phyloP scores from a whole-genome alignment of 2,113 vertebrate genomes.

The Pluvianellus socialis region DNA sequence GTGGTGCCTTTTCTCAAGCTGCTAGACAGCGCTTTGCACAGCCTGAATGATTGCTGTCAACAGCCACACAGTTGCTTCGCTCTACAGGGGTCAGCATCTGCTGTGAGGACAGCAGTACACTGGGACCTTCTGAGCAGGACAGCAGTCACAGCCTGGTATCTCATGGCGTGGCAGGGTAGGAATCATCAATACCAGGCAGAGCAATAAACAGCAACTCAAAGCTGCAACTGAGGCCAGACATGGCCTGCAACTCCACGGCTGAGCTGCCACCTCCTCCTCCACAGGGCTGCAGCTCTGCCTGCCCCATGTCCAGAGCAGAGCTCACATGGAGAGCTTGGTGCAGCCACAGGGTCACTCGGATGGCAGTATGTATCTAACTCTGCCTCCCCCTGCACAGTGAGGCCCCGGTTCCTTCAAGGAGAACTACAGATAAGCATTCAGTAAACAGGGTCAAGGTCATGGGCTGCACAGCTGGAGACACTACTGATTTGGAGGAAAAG shows the following conservation, averaged over 20 bases:
- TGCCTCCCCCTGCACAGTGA: accelerated
- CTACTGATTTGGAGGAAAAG: neutral
- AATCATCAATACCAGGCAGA: neutral
- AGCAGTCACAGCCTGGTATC: neutral
- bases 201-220: neutral
- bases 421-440: neutral
- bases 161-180: neutral
- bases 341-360: neutral
- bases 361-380: no score
- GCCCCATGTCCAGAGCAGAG: neutral
- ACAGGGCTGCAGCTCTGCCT: neutral
- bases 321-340: no score
- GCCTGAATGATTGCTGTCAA: no score
- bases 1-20: neutral
- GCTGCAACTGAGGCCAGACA: neutral
- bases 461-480: neutral
- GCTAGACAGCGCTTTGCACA: accelerated
- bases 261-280: neutral
- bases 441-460: neutral
- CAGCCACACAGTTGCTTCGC: neutral
- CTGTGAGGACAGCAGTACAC: neutral
- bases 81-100: neutral
- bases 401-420: neutral
- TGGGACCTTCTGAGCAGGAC: neutral
- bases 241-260: accelerated